Conservation (phyloP, 1,140 invertebrate genomes). For the Hyles euphorbiae region DNA sequence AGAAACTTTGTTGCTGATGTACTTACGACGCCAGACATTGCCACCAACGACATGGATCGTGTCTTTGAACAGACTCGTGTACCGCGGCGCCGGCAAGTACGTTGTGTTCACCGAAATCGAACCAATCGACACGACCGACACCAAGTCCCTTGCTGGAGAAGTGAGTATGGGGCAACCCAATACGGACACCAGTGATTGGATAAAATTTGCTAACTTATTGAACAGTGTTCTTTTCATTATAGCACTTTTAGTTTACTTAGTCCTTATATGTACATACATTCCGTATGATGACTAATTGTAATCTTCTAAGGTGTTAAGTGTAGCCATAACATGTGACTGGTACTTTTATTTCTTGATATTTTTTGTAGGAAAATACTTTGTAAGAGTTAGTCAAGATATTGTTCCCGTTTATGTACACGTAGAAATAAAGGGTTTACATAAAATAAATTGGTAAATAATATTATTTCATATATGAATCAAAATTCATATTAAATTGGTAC, state of each 20-base stretch:
- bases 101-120: slow-evolving; percentile 64
- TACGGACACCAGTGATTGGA: slow-evolving; percentile 41
- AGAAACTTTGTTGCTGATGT: slow-evolving; percentile 52
- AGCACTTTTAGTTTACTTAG: slow-evolving; percentile 41
- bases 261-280: slow-evolving; percentile 50
- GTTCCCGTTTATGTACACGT: no score
- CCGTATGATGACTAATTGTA: slow-evolving; percentile 35
- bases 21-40: slow-evolving; percentile 31
- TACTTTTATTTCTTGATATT: background rate
- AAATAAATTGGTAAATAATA: background rate
- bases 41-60: slow-evolving; percentile 46
- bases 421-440: background rate
- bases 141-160: slow-evolving; percentile 40
- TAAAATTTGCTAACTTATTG: slow-evolving; percentile 49
- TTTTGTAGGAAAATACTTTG: no score
- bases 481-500: slow-evolving; percentile 21
- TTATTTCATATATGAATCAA: background rate
- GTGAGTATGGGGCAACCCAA: background rate
- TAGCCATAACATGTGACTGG: background rate
- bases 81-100: slow-evolving; percentile 52
- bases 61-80: slow-evolving; percentile 38
- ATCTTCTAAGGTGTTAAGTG: background rate
- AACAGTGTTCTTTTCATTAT: slow-evolving; percentile 52
- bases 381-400: no score
- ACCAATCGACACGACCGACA: slow-evolving; percentile 36